Base-by-base conservation (phyloP, 2,797 vertebrate species). In the Alcedo atthis region DNA sequence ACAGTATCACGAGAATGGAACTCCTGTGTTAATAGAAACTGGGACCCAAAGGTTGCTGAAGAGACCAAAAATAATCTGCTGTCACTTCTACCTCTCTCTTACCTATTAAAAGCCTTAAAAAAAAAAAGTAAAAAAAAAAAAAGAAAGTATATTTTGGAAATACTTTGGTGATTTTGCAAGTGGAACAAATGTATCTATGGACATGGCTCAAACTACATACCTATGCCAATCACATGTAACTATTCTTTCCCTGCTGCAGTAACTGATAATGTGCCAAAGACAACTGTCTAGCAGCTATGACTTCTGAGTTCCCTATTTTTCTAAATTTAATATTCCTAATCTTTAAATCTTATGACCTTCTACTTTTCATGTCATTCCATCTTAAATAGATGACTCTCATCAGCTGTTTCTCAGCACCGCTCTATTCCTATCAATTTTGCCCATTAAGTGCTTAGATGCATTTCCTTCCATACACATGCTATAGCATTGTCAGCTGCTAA, bases 311-410 rank as follows among this genome's bases (percentile, higher is more conserved):
- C 46, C 42, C 13, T 77, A 9, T 77, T 92, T 82, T 93, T 77
- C 64, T 71, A 68, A 91, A 22, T 9, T 90, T 91, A 74, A 55
- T 87, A 75, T 87, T 86, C 25, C 30, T 82, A 82, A 82, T 86
- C 70, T 61, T 88, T 86, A 86, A 80, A 80, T 91, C 37, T 49
- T 55, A 30, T 5, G 64, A 77, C 49, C 53, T 71, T 68, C 71
- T 90, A 67, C 25, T 71, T 94, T 74, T 70, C 74, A 84, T 42
- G 9, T 43, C 8, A 75, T 85, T 84, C 63, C 18, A 35, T 71
- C 6, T 90, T 74, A 68, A 71, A 64, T 30, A 64, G 40, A 64
- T 77, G 18, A 70, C 42, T 89, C 17, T 59, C 51, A 88, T 57
- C 70, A 91, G 11, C 54, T 90, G 20, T 55, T 92, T 67, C 80